Evolutionary conservation across 2,888 invertebrate species (phyloP).

Genomic region (Cephalotes varians): DNA sequence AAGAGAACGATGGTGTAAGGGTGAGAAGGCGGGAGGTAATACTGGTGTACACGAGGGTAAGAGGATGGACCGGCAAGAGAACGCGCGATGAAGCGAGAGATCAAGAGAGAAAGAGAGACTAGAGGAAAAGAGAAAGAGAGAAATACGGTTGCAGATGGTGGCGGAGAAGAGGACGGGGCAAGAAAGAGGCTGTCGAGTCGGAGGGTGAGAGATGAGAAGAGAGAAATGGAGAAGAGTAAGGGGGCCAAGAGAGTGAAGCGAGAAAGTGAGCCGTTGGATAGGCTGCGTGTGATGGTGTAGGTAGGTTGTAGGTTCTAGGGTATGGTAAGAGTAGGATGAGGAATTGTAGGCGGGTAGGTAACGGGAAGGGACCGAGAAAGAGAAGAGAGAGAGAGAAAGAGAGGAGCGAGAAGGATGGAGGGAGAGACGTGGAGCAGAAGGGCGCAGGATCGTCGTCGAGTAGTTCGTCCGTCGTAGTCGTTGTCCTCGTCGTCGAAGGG

Average conservation of each 20-base stretch:
- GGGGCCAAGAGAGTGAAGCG: slow-evolving; percentile 44
- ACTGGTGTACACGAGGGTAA: slow-evolving; percentile 37
- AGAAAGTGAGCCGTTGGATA: slow-evolving; percentile 50
- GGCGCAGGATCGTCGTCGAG: slow-evolving; percentile 53
- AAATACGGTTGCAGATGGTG: slow-evolving; percentile 17
- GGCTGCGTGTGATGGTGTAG: slow-evolving; percentile 47
- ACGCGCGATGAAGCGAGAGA: slow-evolving; percentile 46
- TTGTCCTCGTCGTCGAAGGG: slow-evolving; percentile 50
- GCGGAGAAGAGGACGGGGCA: slow-evolving; percentile 26
- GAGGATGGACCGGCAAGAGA: slow-evolving; percentile 50
- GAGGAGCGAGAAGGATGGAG: slow-evolving; percentile 23
- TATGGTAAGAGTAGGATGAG: slow-evolving; percentile 39
- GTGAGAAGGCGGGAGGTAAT: slow-evolving; percentile 26
- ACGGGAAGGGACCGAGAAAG: slow-evolving; percentile 33
- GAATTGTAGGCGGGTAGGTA: slow-evolving; percentile 30
- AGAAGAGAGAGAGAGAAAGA: not conserved
- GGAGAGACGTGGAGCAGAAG: slow-evolving; percentile 38
- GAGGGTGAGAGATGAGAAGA: slow-evolving; percentile 34
- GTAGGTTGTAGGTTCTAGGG: slow-evolving; percentile 38
- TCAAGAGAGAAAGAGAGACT: slow-evolving; percentile 33
- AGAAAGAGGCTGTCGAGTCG: slow-evolving; percentile 39
- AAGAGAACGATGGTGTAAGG: slow-evolving; percentile 28
- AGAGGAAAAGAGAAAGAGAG: slow-evolving; percentile 27
- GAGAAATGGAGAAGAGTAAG: slow-evolving; percentile 49
- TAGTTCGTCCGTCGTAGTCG: slow-evolving; percentile 56